Base-by-base conservation (phyloP, 1,140 invertebrate genomes). In the Zophobas atratus region DNA sequence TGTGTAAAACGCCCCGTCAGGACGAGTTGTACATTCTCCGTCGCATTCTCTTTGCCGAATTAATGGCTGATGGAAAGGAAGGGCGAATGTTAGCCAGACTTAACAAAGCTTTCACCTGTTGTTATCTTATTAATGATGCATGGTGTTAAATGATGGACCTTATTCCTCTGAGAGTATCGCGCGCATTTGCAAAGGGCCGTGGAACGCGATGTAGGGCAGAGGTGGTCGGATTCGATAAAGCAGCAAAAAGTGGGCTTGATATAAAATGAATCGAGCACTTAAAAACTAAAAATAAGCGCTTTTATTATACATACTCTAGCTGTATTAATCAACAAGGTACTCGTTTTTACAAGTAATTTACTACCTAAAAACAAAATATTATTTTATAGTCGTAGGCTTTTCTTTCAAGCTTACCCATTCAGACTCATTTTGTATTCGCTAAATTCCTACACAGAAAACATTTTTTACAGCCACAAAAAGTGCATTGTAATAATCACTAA, bases 51-150 rank as follows among this genome's bases (percentile, higher is more conserved):
- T 77, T 20, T 73, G 48, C 46, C n/a, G 6, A 43, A 41, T 60
- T 73, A 73, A 39, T 56, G 36, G 1, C 6, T 38, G 33, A 53
- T 48, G 77, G 53, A 57, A 67, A 77, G 78, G 57, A 53, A 70
- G 48, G 41, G 36, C 38, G 5, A 76, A 70, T 67, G 1, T 5
- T 71, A 74, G 55, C 49, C 57, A 56, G 48, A 63, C 46, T 67
- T 63, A 57, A 70, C 63, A 76, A 78, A 73, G 76, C 80, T 77
- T 79, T 77, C 78, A 81, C 80, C 78, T 81, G 78, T 79, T 79
- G 77, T 79, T 77, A 48, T 43, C 67, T 80, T 57, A 81, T 83
- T 77, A 83, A 83, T 82, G 67, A 80, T 82, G 77, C 76, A 83
- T 20, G 38, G 41, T 32, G 76, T 79, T 81, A 81, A 83, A 83